Percentiles rank a stretch among this genome's conserved stretches.
Conservation (phyloP, 1,140 invertebrate genomes). For the Macrosteles quadrilineatus region DNA sequence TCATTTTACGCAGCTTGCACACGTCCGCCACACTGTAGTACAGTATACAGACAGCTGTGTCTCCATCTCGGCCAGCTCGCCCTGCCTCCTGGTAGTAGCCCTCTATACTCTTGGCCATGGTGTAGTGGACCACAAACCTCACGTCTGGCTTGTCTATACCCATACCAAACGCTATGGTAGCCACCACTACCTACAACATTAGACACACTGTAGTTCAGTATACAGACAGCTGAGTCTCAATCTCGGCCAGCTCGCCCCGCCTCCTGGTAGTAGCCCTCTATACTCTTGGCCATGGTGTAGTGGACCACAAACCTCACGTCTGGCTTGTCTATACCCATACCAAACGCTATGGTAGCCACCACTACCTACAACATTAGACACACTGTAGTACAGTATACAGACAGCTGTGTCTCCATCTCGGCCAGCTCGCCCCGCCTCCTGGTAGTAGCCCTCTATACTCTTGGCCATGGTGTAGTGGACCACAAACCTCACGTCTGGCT, state of each 20-base stretch:
- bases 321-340: no score
- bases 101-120: slow-evolving; percentile 93
- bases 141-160: slow-evolving; percentile 97
- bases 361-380: no score
- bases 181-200: slow-evolving; percentile 72
- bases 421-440: no score
- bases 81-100: slow-evolving; percentile 99
- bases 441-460: no score
- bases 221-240: slow-evolving; percentile 49
- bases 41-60: slow-evolving; percentile 78
- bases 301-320: no score
- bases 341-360: no score
- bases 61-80: slow-evolving; percentile 89
- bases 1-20: slow-evolving; percentile 69
- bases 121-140: slow-evolving; percentile 88
- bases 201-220: slow-evolving; percentile 48
- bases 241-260: slow-evolving; percentile 92
- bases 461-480: no score
- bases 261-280: slow-evolving; percentile 99
- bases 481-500: no score
- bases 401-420: no score
- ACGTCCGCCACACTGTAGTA: slow-evolving; percentile 88
- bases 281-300: no score
- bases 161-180: slow-evolving; percentile 97
- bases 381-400: no score